phyloP scores from a whole-genome alignment of 2,113 vertebrate genomes.

The Myotis brandtii region DNA sequence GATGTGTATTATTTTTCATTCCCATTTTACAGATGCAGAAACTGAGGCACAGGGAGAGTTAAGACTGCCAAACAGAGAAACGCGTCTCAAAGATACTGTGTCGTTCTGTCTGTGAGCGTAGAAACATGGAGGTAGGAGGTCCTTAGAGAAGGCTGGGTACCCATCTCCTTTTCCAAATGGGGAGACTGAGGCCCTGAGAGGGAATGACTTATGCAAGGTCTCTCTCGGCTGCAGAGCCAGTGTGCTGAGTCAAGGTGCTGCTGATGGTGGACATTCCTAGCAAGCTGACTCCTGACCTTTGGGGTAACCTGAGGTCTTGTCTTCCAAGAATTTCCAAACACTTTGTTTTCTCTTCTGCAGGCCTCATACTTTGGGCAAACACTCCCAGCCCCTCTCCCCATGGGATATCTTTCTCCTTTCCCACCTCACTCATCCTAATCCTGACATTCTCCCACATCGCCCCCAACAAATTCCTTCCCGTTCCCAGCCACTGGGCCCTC shows the following conservation, averaged over 20 bases:
- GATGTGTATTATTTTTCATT: not conserved
- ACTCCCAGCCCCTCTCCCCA: not conserved
- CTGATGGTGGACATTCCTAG: not conserved
- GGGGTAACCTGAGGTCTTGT: constrained; percentile 44
- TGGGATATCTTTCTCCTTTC: not conserved
- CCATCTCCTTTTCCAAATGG: not conserved
- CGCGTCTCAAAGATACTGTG: not conserved
- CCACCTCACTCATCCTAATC: not conserved
- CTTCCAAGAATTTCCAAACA: constrained; percentile 50
- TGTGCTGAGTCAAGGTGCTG: not conserved
- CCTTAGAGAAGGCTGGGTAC: not conserved
- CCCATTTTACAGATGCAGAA: not conserved
- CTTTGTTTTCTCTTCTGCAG: constrained; percentile 24
- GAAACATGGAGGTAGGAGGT: not conserved
- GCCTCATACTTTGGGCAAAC: not conserved
- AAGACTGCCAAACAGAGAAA: not conserved
- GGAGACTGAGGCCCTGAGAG: not conserved
- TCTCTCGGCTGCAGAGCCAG: not conserved
- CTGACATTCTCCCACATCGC: not conserved
- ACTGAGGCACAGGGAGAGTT: not conserved
- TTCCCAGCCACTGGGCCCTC: not conserved
- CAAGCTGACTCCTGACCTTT: not conserved
- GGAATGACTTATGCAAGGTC: not conserved
- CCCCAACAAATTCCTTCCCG: not conserved
- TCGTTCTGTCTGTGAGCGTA: not conserved